Conservation (phyloP, 1,140 invertebrate species). For the Aphis craccivora region DNA sequence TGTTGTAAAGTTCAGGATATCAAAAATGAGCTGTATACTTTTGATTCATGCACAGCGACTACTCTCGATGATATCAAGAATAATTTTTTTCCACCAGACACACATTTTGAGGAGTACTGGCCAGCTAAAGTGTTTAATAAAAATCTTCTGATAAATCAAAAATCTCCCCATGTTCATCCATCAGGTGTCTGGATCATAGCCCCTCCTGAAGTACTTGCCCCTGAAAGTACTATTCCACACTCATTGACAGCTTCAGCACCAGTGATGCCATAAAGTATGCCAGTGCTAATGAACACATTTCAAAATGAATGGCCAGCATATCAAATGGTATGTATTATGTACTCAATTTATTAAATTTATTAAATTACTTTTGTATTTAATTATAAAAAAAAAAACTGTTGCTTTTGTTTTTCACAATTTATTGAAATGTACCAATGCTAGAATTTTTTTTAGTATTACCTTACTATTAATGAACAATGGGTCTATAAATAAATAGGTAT, state of each 20-base stretch:
- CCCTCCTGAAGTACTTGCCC: conserved; percentile 58
- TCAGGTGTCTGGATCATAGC: conserved; percentile 60
- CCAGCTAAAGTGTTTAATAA: too few relatives aligned
- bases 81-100: too few relatives aligned
- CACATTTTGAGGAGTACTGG: too few relatives aligned
- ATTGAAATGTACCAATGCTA: neutral
- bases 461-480: neutral
- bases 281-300: neutral
- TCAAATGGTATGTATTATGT: conserved; percentile 42
- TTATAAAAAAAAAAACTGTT: neutral
- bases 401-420: neutral
- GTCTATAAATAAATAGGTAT: too few relatives aligned
- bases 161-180: conserved; percentile 39
- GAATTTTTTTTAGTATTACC: neutral
- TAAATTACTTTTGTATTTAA: neutral
- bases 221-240: conserved; percentile 41
- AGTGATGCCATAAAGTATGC: neutral
- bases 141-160: too few relatives aligned
- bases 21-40: too few relatives aligned
- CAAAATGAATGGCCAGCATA: conserved; percentile 34
- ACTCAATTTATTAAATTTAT: neutral
- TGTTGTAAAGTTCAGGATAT: too few relatives aligned
- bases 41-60: too few relatives aligned
- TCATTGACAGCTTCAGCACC: neutral
- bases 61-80: too few relatives aligned